Conservation (phyloP, 37 sponge, comb jelly and placozoan species). For the Crambe crambe region DNA sequence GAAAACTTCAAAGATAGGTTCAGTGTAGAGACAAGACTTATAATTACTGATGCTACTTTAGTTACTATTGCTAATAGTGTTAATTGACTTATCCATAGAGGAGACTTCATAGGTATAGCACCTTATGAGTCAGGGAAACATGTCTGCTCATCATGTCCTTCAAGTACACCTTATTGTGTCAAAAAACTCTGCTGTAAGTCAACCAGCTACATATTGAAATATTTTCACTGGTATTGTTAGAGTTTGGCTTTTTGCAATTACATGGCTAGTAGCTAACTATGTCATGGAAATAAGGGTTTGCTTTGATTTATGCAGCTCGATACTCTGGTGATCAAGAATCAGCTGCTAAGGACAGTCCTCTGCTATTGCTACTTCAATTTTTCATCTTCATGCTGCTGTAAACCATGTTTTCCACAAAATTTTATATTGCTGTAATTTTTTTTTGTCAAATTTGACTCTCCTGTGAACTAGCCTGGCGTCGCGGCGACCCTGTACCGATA, state of each 20-base stretch:
- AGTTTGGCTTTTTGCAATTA: no score
- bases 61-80: background rate
- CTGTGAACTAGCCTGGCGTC: no score
- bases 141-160: slow-evolving; percentile 22
- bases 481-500: no score
- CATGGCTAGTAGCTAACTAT: no score
- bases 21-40: background rate
- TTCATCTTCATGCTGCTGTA: no score
- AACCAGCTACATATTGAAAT: background rate
- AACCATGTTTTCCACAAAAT: no score
- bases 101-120: no score
- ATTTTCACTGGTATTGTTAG: background rate
- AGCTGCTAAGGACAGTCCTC: background rate
- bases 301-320: no score
- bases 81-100: background rate
- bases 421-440: no score
- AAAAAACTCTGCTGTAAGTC: slow-evolving; percentile 36
- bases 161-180: slow-evolving; percentile 30
- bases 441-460: no score
- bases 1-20: background rate
- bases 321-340: background rate
- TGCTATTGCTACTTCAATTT: no score
- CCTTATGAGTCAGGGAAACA: slow-evolving; percentile 33
- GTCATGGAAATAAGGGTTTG: no score
- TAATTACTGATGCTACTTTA: background rate